Evolutionary conservation across 2,888 invertebrate species (phyloP), one percentile per base, ranked within the genome.

Genomic region (Limenitis camilla): DNA sequence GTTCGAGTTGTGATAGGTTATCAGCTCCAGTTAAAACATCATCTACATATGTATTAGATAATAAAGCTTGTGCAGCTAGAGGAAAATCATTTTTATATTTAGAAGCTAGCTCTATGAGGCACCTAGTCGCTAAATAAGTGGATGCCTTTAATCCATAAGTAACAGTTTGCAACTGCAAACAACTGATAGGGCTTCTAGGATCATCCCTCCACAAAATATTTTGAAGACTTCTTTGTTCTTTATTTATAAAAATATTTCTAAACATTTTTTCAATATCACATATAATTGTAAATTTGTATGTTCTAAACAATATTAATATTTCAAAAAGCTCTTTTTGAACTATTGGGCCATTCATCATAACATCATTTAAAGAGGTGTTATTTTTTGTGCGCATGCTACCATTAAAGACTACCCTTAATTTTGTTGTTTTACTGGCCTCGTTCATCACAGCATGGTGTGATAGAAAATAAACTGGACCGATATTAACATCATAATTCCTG

Each of bases 111-210:
- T 57, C 60, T 9, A 53, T 32, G 9, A 58, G 28, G 30, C 56
- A 54, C 3, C 52, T 28, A 6, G 56, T 53, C 1, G 43, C 44
- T n/a, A 58, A 44, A 10, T 49, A 56, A 5, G 54, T 53, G 5
- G 52, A 49, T 2, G 53, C 33, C 11, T 56, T 60, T 5, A 55
- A 38, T 4, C 55, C 56, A 42, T 55, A 60, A 7, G n/a, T n/a
- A n/a, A n/a, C n/a, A n/a, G n/a, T n/a, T n/a, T n/a, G n/a, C n/a
- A n/a, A n/a, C n/a, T n/a, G n/a, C n/a, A n/a, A n/a, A n/a, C n/a
- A n/a, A n/a, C n/a, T n/a, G n/a, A n/a, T n/a, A n/a, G n/a, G n/a
- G n/a, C n/a, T n/a, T n/a, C n/a, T n/a, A n/a, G n/a, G n/a, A n/a
- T n/a, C n/a, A n/a, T n/a, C n/a, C n/a, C n/a, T n/a, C n/a, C n/a